phyloP scores from a whole-genome alignment of 2,888 invertebrate species.

The Microctonus hyperodae region DNA sequence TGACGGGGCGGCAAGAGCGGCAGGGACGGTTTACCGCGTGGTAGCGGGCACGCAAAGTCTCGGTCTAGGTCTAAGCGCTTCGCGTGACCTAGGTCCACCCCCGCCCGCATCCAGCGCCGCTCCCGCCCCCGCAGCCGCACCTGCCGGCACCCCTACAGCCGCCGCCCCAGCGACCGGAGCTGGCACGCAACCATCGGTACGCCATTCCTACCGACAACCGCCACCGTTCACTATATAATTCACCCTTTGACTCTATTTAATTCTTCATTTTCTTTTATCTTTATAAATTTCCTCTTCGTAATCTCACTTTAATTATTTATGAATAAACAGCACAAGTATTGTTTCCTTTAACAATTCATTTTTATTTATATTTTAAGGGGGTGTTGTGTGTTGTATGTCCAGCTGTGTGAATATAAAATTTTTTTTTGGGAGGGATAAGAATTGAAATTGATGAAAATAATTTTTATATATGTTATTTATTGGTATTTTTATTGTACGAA shows the following conservation, averaged over 20 bases:
- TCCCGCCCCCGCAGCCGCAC: constrained; percentile 46
- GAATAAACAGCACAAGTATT: too few relatives aligned
- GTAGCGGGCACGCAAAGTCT: constrained; percentile 80
- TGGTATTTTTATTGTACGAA: too few relatives aligned
- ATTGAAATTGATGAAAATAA: too few relatives aligned
- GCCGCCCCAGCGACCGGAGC: constrained; percentile 53
- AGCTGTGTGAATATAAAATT: too few relatives aligned
- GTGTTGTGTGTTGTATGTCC: too few relatives aligned
- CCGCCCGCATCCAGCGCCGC: constrained; percentile 60
- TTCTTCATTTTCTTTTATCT: constrained; percentile 1
- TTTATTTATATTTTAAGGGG: too few relatives aligned
- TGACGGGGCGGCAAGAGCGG: constrained; percentile 81
- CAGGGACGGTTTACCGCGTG: constrained; percentile 80
- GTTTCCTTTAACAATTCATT: neutral
- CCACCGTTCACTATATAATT: constrained; percentile 29
- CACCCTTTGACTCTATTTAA: neutral
- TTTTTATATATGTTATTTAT: too few relatives aligned
- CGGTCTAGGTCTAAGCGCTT: constrained; percentile 73
- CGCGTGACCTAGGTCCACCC: constrained; percentile 62
- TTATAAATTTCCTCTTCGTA: neutral
- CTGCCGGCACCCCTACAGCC: constrained; percentile 47
- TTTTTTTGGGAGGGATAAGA: too few relatives aligned
- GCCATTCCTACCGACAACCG: constrained; percentile 59
- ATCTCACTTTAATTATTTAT: too few relatives aligned
- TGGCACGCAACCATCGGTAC: constrained; percentile 61